Conservation (phyloP, 2,888 invertebrate genomes). For the Labia minor region DNA sequence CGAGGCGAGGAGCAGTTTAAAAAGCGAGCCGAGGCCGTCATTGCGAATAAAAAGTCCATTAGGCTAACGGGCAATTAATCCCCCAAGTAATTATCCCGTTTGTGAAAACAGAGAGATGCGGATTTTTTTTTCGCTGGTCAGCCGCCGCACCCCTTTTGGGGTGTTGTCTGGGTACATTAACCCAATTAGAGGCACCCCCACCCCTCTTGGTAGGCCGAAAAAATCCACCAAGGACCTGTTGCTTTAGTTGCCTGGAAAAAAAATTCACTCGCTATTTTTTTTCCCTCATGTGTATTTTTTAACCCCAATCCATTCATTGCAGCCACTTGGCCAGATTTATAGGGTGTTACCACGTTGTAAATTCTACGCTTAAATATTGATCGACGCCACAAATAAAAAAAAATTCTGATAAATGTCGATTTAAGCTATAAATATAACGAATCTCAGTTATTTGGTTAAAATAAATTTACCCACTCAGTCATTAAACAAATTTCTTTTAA, state of each 20-base stretch:
- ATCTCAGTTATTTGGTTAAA: too few species aligned
- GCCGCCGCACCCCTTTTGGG: conserved; percentile 2
- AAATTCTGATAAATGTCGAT: too few species aligned
- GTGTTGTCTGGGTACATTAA: conserved; percentile 6
- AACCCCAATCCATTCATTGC: conserved; percentile 7
- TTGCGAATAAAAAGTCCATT: conserved; percentile 13
- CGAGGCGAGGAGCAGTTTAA: conserved; percentile 13
- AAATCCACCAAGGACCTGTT: neutral
- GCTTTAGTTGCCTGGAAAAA: neutral
- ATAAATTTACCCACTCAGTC: too few species aligned
- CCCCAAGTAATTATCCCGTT: conserved; percentile 13
- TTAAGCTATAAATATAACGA: too few species aligned
- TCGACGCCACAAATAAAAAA: neutral
- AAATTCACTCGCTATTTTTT: neutral
- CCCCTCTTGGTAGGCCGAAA: neutral
- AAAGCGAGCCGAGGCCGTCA: conserved; percentile 1
- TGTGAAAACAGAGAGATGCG: conserved; percentile 13
- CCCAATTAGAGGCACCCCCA: neutral
- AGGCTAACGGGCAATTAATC: conserved; percentile 13
- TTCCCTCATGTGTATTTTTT: neutral
- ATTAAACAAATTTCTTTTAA: too few species aligned
- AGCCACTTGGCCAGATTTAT: neutral
- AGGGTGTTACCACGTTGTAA: neutral
- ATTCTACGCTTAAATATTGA: neutral
- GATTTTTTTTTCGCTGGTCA: neutral